A percentile compares a stretch with the other conserved stretches of the same genome.
phyloP scores from a whole-genome alignment of 64 coral and sea anemone genomes.

The Montipora foliosa region DNA sequence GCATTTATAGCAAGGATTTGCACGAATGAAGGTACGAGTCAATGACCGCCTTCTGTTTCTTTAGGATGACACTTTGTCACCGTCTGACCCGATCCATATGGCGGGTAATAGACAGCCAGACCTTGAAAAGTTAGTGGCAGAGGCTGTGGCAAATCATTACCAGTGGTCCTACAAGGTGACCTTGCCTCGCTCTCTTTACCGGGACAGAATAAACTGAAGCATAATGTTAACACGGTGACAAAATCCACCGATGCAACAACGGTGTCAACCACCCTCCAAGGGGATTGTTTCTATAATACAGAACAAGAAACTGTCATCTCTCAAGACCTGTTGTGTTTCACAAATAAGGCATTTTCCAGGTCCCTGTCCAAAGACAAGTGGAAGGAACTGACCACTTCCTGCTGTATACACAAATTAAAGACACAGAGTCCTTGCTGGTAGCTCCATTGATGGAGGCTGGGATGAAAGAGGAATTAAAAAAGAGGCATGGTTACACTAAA shows the following conservation, averaged over 20 bases:
- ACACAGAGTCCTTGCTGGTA: not conserved
- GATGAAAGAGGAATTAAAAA: not conserved
- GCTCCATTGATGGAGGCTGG: slow-evolving; percentile 17
- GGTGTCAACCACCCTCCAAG: not conserved
- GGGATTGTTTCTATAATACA: not conserved
- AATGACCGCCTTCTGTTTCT: not conserved
- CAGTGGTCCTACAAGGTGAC: not conserved
- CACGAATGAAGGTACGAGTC: too few relatives aligned
- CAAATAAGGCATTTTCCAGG: not conserved
- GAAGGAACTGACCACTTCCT: not conserved
- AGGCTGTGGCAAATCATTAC: not conserved
- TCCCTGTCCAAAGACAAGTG: not conserved
- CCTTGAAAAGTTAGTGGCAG: not conserved
- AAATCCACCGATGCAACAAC: not conserved
- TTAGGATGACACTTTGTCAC: not conserved
- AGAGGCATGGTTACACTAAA: not conserved
- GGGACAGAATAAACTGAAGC: not conserved
- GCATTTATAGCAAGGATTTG: too few relatives aligned
- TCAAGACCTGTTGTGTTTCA: not conserved
- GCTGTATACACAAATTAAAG: not conserved
- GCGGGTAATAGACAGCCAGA: not conserved
- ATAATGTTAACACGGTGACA: not conserved
- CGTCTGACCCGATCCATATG: not conserved
- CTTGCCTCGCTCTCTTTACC: not conserved
- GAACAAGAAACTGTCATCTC: not conserved